Conservation (phyloP, 2,888 invertebrate genomes). For the Fragum whitleyi region DNA sequence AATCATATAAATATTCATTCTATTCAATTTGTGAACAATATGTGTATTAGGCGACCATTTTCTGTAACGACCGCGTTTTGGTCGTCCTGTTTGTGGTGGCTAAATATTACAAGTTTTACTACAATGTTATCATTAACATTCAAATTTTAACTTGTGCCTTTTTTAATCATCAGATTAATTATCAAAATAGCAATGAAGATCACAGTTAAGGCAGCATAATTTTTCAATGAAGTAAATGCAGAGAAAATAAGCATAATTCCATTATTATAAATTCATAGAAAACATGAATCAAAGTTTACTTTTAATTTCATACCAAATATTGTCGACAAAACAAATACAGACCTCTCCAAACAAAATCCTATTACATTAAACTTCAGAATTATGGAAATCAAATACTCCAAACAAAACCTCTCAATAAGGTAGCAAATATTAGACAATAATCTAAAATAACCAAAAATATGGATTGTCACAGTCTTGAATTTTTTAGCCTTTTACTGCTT, state of each 20-base stretch:
- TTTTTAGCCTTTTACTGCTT: background rate
- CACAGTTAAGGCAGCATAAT: no score
- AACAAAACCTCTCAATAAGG: constrained; percentile 2
- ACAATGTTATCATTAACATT: no score
- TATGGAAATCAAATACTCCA: constrained; percentile 52
- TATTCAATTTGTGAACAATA: no score
- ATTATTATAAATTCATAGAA: constrained; percentile 8
- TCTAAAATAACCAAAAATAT: constrained; percentile 29
- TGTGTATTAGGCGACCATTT: no score
- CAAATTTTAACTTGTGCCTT: no score
- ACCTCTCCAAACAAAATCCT: constrained; percentile 34
- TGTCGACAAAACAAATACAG: constrained; percentile 42
- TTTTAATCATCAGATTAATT: no score
- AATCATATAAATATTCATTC: no score
- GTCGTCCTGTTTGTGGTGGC: no score
- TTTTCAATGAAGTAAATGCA: background rate
- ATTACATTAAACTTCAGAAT: constrained; percentile 41
- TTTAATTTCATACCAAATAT: constrained; percentile 64
- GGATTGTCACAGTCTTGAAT: constrained; percentile 25
- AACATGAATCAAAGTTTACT: constrained; percentile 53
- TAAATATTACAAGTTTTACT: no score
- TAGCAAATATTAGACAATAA: background rate
- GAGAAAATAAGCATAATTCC: constrained; percentile 15
- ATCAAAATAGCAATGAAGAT: no score
- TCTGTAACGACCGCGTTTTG: no score